Evolutionary conservation across 2,888 invertebrate genomes (phyloP).

Genomic region (Chaitophorus viminalis): DNA sequence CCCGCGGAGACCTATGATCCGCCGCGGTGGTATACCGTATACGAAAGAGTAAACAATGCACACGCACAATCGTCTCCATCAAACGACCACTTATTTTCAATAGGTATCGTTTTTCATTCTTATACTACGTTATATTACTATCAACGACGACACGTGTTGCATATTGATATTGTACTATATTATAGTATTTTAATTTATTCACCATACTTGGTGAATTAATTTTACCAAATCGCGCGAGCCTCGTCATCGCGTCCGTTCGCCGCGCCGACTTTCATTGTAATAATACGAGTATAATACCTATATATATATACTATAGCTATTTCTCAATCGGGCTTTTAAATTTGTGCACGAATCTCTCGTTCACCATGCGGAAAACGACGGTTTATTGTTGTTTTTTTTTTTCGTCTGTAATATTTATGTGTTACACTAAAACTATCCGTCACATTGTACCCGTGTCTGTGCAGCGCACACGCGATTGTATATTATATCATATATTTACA

Average conservation of each 20-base stretch:
- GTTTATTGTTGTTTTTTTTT: not conserved
- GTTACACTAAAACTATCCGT: not conserved
- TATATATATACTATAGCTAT: not conserved
- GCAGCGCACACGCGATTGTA: too few relatives aligned
- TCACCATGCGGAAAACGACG: not conserved
- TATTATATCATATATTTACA: too few relatives aligned
- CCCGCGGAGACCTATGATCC: constrained; percentile 8
- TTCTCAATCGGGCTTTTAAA: not conserved
- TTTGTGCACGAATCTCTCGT: not conserved
- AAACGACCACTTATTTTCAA: not conserved
- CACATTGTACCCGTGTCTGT: too few relatives aligned
- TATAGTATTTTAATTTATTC: too few relatives aligned
- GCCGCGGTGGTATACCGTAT: not conserved
- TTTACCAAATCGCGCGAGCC: not conserved
- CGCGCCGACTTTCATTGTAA: not conserved
- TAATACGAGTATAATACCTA: too few relatives aligned
- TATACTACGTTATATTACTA: not conserved
- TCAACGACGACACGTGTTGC: not conserved
- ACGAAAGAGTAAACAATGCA: not conserved
- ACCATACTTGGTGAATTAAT: not conserved
- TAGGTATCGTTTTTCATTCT: not conserved
- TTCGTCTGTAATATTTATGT: not conserved
- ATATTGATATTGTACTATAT: not conserved
- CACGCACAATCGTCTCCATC: not conserved
- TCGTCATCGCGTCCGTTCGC: not conserved